Base-by-base conservation (phyloP, 2,113 vertebrate genomes). In the Bufo bufo region DNA sequence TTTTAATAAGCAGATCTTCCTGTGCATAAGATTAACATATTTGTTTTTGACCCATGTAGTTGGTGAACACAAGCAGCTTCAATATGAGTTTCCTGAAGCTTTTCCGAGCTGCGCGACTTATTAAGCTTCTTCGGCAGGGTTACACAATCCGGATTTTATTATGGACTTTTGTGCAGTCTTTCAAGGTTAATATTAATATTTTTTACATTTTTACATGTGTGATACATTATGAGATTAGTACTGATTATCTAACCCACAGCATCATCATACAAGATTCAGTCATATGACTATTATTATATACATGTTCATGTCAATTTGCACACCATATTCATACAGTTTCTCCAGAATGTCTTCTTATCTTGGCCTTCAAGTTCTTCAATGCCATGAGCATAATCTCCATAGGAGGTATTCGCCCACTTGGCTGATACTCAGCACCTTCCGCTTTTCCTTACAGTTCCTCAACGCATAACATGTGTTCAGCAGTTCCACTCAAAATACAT, bases 51-150 rank as follows among this genome's bases (percentile, higher is more conserved):
- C 5, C 10, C 58, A 45, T 54, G 16, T 91, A 96, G 95, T 91
- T 96, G 93, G 95, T 96, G 89, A 95, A 95, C 88, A 94, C 97
- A 19, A 97, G 96, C 74, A 95, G 94, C 69, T 97, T 99, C 95
- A 99, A 99, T 91, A 98, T 99, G 98, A 98, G 98, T 90, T 99
- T 99, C 89, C 92, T 99, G 94, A 99, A 99, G 94, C 95, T 99
- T 20, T 99, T 99, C 93, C 95, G 98, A 79, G 98, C 98, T 0
- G 98, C 98, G n/a, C 96, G 98, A 77, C 97, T 99, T 87, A 99
- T 99, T 92, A 99, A 99, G 90, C 94, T 99, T 75, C 95, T 99
- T 85, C 93, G 98, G 17, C 98, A 99, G 87, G 98, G 98, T 75
- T 99, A 99, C 91, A 99, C 98, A 92, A 99, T 99, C 87, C 97